phyloP scores from a whole-genome alignment of 1,140 invertebrate genomes.

The Zaprionus kolodkinae region DNA sequence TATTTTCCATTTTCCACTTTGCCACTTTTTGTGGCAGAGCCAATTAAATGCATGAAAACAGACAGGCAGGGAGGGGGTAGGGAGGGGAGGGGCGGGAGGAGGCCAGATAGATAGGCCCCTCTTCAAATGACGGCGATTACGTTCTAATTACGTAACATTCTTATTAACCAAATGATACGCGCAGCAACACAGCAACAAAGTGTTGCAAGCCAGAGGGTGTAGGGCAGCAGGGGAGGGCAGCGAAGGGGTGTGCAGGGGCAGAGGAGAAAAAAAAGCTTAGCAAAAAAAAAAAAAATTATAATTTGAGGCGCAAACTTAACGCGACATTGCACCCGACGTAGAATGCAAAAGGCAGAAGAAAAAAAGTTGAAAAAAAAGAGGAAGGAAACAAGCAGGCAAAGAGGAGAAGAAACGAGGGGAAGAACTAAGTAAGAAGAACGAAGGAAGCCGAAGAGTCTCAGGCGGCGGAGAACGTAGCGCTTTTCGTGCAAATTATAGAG shows the following conservation, averaged over 20 bases:
- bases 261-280: neutral
- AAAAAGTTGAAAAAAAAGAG: neutral
- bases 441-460: neutral
- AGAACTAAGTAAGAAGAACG: neutral
- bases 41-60: constrained; percentile 6
- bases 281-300: constrained; percentile 9
- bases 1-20: constrained; percentile 55
- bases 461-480: neutral
- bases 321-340: constrained; percentile 30
- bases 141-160: constrained; percentile 70
- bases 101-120: neutral
- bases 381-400: too few species aligned
- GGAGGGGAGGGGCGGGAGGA: neutral
- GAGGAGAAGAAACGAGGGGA: too few species aligned
- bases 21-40: constrained; percentile 1
- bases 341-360: neutral
- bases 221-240: neutral
- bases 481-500: neutral
- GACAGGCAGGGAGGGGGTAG: neutral
- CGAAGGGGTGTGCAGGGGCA: neutral
- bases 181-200: constrained; percentile 14
- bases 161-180: constrained; percentile 70
- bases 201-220: neutral
- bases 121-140: constrained; percentile 57
- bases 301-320: constrained; percentile 24